Conservation (phyloP, 2,888 invertebrate species). For the Eilema griseolum region DNA sequence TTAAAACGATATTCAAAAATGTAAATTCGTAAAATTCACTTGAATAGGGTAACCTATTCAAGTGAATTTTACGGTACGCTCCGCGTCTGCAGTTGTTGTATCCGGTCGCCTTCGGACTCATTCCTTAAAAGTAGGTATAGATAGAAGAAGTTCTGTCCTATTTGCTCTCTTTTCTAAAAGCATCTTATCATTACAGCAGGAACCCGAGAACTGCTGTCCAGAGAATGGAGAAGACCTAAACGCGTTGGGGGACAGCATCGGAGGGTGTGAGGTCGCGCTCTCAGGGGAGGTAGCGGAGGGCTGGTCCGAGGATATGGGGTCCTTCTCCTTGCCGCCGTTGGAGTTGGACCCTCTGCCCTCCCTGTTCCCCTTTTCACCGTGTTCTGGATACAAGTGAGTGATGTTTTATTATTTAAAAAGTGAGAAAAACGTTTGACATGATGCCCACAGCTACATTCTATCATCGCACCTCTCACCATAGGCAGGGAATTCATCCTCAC, state of each 20-base stretch:
- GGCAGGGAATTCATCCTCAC: too few species aligned
- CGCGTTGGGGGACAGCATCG: slow-evolving; percentile 71
- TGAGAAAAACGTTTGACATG: too few species aligned
- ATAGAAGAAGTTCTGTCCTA: too few species aligned
- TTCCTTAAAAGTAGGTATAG: too few species aligned
- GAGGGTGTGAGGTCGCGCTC: slow-evolving; percentile 73
- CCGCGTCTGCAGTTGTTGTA: too few species aligned
- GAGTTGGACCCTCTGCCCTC: slow-evolving; percentile 95
- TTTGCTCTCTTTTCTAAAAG: neutral
- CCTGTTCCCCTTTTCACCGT: slow-evolving; percentile 95
- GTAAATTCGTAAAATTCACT: too few species aligned
- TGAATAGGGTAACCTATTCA: too few species aligned
- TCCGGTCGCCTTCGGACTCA: too few species aligned
- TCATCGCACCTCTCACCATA: too few species aligned
- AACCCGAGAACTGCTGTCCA: slow-evolving; percentile 79
- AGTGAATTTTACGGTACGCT: too few species aligned
- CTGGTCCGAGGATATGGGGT: slow-evolving; percentile 94
- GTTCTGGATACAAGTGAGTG: slow-evolving; percentile 92
- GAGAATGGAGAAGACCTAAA: slow-evolving; percentile 80
- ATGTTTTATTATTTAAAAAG: neutral
- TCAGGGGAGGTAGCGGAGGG: slow-evolving; percentile 81
- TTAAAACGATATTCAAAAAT: too few species aligned
- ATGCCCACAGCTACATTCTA: too few species aligned
- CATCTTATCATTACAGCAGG: slow-evolving; percentile 65
- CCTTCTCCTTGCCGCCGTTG: slow-evolving; percentile 93